Evolutionary conservation across 2,888 invertebrate species (phyloP).

Genomic region (Formica aserva): DNA sequence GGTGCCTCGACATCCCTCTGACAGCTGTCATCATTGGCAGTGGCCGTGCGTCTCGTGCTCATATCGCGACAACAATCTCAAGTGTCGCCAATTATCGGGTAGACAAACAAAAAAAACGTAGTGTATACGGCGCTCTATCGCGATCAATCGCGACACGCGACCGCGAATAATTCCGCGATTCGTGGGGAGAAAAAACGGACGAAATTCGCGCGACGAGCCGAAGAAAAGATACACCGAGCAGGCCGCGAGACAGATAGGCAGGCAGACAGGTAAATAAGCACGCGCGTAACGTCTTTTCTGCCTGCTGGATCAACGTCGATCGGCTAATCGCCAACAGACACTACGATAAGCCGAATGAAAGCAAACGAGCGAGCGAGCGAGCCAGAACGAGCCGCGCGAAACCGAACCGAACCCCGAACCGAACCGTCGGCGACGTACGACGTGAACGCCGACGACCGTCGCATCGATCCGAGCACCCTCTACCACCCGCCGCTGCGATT

Average conservation of each 20-base stretch:
- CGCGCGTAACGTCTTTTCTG: not conserved
- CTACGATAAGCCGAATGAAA: not conserved
- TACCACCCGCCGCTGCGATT: conserved; percentile 67
- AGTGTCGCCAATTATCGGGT: conserved; percentile 6
- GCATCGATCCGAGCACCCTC: conserved; percentile 76
- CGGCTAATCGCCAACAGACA: conserved; percentile 2
- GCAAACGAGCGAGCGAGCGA: conserved; percentile 16
- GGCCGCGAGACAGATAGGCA: not conserved
- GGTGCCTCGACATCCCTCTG: conserved; percentile 66
- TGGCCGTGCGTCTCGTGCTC: conserved; percentile 53
- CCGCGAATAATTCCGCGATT: not conserved
- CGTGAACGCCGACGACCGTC: conserved; percentile 64
- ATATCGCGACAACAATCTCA: conserved; percentile 52
- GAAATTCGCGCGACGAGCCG: not conserved
- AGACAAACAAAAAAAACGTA: conserved; percentile 1
- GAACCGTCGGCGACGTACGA: conserved; percentile 55
- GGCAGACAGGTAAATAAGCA: not conserved
- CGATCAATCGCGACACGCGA: not conserved
- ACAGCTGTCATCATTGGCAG: conserved; percentile 50
- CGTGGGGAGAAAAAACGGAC: not conserved
- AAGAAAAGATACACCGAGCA: not conserved
- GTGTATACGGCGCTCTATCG: not conserved
- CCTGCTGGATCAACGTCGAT: conserved; percentile 4
- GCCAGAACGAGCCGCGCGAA: conserved; percentile 50
- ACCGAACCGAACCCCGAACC: conserved; percentile 29